phyloP scores from a whole-genome alignment of 2,888 invertebrate genomes.

The Flexamia atlantica region DNA sequence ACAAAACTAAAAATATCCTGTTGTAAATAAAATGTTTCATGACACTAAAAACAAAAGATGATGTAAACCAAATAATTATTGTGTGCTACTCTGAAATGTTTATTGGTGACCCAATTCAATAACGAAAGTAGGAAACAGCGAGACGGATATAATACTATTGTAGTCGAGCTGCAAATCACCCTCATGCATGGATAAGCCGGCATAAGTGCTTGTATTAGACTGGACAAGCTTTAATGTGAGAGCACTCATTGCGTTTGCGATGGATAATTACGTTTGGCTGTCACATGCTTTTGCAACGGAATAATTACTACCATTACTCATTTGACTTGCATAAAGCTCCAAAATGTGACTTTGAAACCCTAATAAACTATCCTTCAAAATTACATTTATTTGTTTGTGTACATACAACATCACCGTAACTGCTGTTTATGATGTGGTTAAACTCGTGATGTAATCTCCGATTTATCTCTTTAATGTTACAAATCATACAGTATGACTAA shows the following conservation, averaged over 20 bases:
- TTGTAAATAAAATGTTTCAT: too few species aligned
- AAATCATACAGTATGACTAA: too few species aligned
- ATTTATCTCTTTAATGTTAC: too few species aligned
- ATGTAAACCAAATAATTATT: not conserved
- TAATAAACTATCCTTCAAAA: not conserved
- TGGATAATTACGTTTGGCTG: constrained; percentile 1
- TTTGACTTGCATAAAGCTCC: not conserved
- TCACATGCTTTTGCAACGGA: not conserved
- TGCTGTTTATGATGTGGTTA: too few species aligned
- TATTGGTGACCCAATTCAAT: not conserved
- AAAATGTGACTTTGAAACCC: not conserved
- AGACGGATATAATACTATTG: not conserved
- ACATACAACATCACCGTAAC: too few species aligned
- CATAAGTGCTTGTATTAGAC: constrained; percentile 4
- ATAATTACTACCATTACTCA: not conserved
- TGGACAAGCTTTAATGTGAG: not conserved
- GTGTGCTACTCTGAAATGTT: not conserved
- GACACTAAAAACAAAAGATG: too few species aligned
- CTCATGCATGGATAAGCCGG: constrained; percentile 1
- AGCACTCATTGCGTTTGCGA: not conserved
- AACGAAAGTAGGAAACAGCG: not conserved
- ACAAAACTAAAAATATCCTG: too few species aligned
- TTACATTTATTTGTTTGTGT: too few species aligned
- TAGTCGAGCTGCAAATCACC: not conserved
- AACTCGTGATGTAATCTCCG: too few species aligned